phyloP scores from a whole-genome alignment of 2,797 vertebrate species.

The Chaenodraco wilsoni region DNA sequence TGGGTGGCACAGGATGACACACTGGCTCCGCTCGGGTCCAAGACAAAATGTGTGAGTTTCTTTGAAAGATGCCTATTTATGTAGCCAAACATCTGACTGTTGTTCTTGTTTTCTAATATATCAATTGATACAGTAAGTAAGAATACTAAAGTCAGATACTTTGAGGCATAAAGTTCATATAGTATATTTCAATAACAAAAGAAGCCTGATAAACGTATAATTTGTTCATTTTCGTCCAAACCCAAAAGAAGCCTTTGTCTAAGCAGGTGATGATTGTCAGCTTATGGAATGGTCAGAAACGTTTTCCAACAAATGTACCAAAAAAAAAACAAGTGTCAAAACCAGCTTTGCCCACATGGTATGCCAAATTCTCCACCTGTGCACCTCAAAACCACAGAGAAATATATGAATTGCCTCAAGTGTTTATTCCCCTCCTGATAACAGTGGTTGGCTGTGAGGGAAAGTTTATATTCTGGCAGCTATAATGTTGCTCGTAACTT shows the following conservation, averaged over 20 bases:
- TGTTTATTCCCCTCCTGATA: conserved; percentile 39
- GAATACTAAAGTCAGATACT: background rate
- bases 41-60: background rate
- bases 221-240: background rate
- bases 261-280: background rate
- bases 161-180: background rate
- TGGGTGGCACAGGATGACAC: too few species aligned
- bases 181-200: background rate
- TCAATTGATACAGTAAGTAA: too few species aligned
- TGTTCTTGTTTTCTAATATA: too few species aligned
- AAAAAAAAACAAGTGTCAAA: background rate
- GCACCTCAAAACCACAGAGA: conserved; percentile 8
- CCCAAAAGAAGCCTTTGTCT: background rate
- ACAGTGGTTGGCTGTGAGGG: conserved; percentile 17
- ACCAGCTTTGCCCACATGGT: background rate
- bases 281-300: background rate
- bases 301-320: background rate
- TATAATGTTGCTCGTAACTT: conserved; percentile 42
- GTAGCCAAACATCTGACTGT: background rate
- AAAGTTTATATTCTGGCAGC: conserved; percentile 39
- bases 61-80: background rate
- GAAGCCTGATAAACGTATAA: background rate
- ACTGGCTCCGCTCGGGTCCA: too few species aligned
- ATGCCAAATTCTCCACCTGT: conserved; percentile 8
- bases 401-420: conserved; percentile 28